Evolutionary conservation across 2,113 vertebrate species (phyloP), one percentile per base, ranked within the genome.

Genomic region (Lagopus muta): DNA sequence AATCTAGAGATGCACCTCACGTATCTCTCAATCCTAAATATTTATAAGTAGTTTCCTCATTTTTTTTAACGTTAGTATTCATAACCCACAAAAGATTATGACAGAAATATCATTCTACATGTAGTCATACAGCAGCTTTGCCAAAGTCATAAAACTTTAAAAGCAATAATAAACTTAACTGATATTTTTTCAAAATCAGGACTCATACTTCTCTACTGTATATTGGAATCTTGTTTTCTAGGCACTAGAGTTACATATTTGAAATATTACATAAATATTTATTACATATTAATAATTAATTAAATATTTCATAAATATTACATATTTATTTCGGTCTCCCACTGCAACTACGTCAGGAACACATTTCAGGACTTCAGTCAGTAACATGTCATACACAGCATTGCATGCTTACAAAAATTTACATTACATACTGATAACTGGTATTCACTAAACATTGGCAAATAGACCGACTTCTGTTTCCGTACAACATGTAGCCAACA

Each of bases 11-110:
- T 52, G 22, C 22, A 77, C 38, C 22, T 70, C 1, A 3, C 7
- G 2, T 83, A 22, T 86, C 55, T 92, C 83, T 89, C 66, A 86
- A 52, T 78, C 80, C 42, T 52, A 92, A 94, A 79, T 92, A 47
- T 32, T 81, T 55, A 78, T 71, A 36, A 78, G 8, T 38, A 57
- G 3, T n/a, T 32, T n/a, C 71, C 17, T 67, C 42, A 36, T 60
- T 48, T 84, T 84, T 87, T 93, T 83, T 30, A 38, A 62, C 27
- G 30, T 67, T 34, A 70, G 70, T 54, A 71, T 86, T 92, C 30
- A 55, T 79, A 76, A 42, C 21, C 42, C 62, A 25, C 1, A 11
- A 54, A 88, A 75, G 8, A 3, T 70, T 67, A 52, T 0, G 0
- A 20, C 3, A 71, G 13, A 89, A 72, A 66, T 66, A 65, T 11